Evolutionary conservation across 2,113 vertebrate genomes (phyloP), one percentile per base, ranked within the genome.

Genomic region (Chunga burmeisteri): DNA sequence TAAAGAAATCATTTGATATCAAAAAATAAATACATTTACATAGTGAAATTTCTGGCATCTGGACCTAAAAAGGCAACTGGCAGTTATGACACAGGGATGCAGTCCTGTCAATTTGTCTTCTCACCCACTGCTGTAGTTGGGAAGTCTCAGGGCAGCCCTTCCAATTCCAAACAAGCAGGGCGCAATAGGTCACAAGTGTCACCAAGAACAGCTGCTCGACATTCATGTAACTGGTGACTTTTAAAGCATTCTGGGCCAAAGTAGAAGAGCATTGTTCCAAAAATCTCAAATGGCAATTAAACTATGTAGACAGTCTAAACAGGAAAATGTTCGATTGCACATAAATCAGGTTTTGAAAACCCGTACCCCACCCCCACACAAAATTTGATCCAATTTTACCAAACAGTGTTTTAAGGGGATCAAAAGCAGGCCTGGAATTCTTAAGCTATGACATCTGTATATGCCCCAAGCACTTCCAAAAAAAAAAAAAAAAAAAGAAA

Each of bases 341-440:
- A 52, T 32, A 68, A 88, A 66, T 52, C 55, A 77, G 67, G 77
- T 91, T 77, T 94, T 88, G 66, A 86, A 88, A 94, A 79, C 40
- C 52, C 30, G 4, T 25, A 42, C 18, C 71, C 65, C 56, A 25
- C 19, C 47, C 36, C 40, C 34, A 2, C 9, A 4, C 30, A 10
- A 15, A 88, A n/a, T 68, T 52, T 82, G 70, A 97, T 88, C 86
- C 88, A 85, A 62, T 89, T 94, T 89, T 73, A 93, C 58, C 81
- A 86, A 92, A 86, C 58, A 40, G 3, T 47, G 17, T 65, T 93
- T 91, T 63, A 86, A 82, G 58, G 84, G 66, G 68, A 94, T 93
- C 68, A 77, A 94, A 95, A 90, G 30, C 49, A 90, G 61, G n/a
- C n/a, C 96, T 90, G 63, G 46, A 95, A 97, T 93, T 94, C 66